phyloP scores from a whole-genome alignment of 2,113 vertebrate species.

The Pangasianodon hypophthalmus region DNA sequence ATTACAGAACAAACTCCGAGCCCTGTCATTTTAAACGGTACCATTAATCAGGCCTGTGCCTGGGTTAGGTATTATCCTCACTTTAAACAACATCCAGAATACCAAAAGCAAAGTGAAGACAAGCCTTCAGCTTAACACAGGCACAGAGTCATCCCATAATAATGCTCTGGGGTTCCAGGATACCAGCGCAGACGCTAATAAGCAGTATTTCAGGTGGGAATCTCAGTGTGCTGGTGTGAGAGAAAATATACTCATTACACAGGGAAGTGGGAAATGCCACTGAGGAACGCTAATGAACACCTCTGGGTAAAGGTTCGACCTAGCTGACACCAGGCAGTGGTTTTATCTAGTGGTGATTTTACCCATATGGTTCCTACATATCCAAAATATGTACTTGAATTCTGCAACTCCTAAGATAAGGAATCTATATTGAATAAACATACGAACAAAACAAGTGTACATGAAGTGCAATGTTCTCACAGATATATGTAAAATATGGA shows the following conservation, averaged over 20 bases:
- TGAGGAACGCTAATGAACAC: slow-evolving; percentile 10
- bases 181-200: background rate
- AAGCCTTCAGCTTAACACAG: background rate
- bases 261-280: background rate
- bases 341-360: background rate
- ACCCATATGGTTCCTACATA: background rate
- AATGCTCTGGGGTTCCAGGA: background rate
- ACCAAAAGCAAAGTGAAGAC: background rate
- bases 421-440: too few species aligned
- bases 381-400: background rate
- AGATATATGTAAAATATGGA: background rate
- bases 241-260: slow-evolving; percentile 25
- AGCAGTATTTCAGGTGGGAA: background rate
- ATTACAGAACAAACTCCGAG: background rate
- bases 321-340: background rate
- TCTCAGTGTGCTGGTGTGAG: slow-evolving; percentile 4
- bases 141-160: slow-evolving; percentile 1
- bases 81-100: background rate
- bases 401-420: too few species aligned
- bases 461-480: background rate
- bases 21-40: slow-evolving; percentile 8
- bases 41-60: background rate
- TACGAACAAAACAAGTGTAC: background rate
- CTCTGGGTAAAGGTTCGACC: background rate
- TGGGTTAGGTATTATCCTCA: background rate